Conservation (phyloP, 2,888 invertebrate genomes). For the Acleris cristana region DNA sequence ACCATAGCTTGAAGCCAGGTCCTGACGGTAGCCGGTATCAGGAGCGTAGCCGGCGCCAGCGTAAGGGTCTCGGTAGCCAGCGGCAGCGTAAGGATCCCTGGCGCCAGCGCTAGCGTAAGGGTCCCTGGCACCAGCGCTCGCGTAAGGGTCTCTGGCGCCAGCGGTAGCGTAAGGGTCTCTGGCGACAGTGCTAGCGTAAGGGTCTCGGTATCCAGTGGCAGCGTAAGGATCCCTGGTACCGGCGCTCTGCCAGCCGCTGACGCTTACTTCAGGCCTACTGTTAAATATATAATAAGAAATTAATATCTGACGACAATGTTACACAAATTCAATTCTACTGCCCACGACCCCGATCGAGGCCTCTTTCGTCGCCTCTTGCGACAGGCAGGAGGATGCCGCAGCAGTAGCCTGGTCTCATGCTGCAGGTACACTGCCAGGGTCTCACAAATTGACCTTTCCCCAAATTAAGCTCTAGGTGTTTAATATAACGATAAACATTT, state of each 20-base stretch:
- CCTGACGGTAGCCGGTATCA: slow-evolving; percentile 37
- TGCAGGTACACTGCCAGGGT: too few relatives aligned
- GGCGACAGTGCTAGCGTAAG: not conserved
- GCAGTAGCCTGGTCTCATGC: too few relatives aligned
- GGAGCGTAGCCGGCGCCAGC: slow-evolving; percentile 40
- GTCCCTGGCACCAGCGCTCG: not conserved
- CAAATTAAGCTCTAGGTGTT: too few relatives aligned
- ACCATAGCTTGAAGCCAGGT: slow-evolving; percentile 40
- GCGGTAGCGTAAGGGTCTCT: not conserved
- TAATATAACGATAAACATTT: too few relatives aligned
- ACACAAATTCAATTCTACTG: too few relatives aligned
- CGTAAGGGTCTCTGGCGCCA: not conserved
- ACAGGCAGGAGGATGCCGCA: too few relatives aligned
- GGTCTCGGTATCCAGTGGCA: not conserved
- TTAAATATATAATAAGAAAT: not conserved
- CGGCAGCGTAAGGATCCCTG: slow-evolving; percentile 39
- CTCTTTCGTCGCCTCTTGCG: too few relatives aligned
- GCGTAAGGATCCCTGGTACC: slow-evolving; percentile 44
- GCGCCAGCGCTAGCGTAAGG: not conserved
- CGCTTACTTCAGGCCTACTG: slow-evolving; percentile 58
- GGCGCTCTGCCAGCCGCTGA: slow-evolving; percentile 63
- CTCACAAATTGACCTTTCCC: too few relatives aligned
- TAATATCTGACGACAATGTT: not conserved
- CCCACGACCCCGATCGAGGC: too few relatives aligned
- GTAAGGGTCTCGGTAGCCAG: slow-evolving; percentile 48